These are phyloP conservation scores for Melanargia galathea DNA, from an alignment of 2,888 invertebrate genomes.

Conservation along the genomic window DNA sequence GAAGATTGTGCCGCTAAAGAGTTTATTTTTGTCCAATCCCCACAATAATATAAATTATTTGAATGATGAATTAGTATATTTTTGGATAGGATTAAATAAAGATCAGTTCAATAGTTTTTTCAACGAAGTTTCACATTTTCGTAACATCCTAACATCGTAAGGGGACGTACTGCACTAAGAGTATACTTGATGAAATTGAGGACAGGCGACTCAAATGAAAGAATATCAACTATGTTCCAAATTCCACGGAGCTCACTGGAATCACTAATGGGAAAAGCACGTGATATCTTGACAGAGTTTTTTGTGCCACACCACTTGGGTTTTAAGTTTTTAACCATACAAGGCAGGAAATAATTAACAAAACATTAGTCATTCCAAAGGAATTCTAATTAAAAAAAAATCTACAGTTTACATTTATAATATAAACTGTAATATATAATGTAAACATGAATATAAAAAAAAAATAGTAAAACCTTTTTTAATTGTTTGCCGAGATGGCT, in stretches of 20 bases:
- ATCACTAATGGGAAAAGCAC: not conserved
- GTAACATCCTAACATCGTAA: not conserved
- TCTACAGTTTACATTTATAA: not conserved
- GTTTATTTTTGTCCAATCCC: too few relatives aligned
- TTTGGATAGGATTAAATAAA: constrained; percentile 1
- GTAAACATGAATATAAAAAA: too few relatives aligned
- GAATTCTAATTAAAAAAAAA: not conserved
- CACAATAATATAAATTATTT: not conserved
- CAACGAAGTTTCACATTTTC: not conserved
- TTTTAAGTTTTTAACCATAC: not conserved
- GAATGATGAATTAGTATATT: not conserved
- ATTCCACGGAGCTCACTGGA: not conserved
- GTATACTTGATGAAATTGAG: not conserved
- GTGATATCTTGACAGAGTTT: not conserved
- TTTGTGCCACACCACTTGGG: not conserved
- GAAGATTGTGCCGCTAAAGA: too few relatives aligned
- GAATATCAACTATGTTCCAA: too few relatives aligned
- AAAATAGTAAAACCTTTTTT: not conserved
- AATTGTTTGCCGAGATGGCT: not conserved
- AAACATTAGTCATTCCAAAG: not conserved
- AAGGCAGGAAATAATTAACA: not conserved
- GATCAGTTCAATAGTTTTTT: not conserved
- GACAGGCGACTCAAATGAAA: not conserved
- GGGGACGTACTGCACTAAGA: not conserved
- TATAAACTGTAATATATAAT: too few relatives aligned